Evolutionary conservation across 1,140 invertebrate species (phyloP), one percentile per base, ranked within the genome.

Genomic region (Acromyrmex echinatior): DNA sequence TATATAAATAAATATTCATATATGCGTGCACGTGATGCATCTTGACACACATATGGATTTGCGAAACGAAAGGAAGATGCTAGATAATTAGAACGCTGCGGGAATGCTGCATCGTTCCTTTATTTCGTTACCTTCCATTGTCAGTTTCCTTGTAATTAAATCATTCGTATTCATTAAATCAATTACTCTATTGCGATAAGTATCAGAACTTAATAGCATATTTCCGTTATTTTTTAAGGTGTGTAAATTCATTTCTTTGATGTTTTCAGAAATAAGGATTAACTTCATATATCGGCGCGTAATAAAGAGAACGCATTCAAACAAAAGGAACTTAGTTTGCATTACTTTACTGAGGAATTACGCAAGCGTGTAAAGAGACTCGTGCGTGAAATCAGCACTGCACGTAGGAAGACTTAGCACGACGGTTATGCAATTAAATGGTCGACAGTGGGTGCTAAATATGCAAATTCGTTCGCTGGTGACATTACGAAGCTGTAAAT

Each of bases 1-100:
- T 25, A 25, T 25, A 25, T 25, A 25, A 25, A 25, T 25, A 89
- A 91, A 91, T 91, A 91, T 90, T 90, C 86, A 91, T 91, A 76
- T 60, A 66, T 62, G 60, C 39, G 35, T 66, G 49, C 39, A 4
- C 51, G 28, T 39, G 80, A 51, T 84, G 70, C 70, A 51, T 62
- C 80, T 84, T 84, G 68, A 84, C 80, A 84, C 70, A 84, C 53
- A 84, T 84, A 53, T 39, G 45, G 14, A 56, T 58, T 70, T 81
- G 65, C 79, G 80, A 84, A 84, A 84, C 4, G 39, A 74, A 74
- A 74, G 58, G 18, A 74, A 84, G 39, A 82, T 53, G 2, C 4
- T 39, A 9, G 49, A n/a, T 84, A 84, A 84, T 74, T 84, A 74
- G 80, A 74, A 84, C 80, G 39, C 56, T 66, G 53, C 53, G n/a